Evolutionary conservation across 1,140 invertebrate species (phyloP).

Genomic region (Venturia canescens): DNA sequence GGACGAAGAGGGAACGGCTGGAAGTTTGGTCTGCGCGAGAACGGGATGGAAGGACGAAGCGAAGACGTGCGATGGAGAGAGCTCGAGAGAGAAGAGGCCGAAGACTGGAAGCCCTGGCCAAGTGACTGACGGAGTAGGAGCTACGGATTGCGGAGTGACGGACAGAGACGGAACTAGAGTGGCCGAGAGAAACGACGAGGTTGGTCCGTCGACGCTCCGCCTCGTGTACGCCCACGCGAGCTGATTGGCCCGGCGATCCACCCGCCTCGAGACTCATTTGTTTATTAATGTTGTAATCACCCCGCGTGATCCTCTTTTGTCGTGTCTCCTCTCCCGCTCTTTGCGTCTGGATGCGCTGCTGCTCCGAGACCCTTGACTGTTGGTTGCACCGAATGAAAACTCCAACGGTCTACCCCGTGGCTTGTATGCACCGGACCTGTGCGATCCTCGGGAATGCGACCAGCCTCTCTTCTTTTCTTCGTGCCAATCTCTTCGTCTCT

Average conservation of each 20-base stretch:
- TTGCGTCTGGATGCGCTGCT: slow-evolving; percentile 46
- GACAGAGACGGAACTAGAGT: slow-evolving; percentile 20
- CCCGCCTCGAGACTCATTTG: slow-evolving; percentile 76
- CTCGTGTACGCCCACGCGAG: slow-evolving; percentile 68
- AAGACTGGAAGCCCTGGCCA: slow-evolving; percentile 30
- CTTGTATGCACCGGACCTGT: slow-evolving; percentile 24
- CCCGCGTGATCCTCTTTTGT: slow-evolving; percentile 74
- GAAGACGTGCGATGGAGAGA: slow-evolving; percentile 29
- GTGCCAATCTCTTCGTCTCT: slow-evolving; percentile 38
- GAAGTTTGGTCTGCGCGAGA: neutral
- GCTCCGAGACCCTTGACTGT: slow-evolving; percentile 28
- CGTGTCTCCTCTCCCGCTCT: slow-evolving; percentile 61
- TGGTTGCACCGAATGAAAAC: slow-evolving; percentile 51
- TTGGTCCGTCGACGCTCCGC: slow-evolving; percentile 71
- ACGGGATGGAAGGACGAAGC: slow-evolving; percentile 9
- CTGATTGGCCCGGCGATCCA: slow-evolving; percentile 71
- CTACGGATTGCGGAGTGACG: neutral
- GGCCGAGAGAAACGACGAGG: slow-evolving; percentile 59
- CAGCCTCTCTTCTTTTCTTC: slow-evolving; percentile 49
- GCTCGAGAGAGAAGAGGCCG: slow-evolving; percentile 49
- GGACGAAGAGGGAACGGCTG: neutral
- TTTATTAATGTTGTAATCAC: slow-evolving; percentile 78
- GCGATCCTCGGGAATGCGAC: slow-evolving; percentile 54
- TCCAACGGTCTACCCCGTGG: slow-evolving; percentile 47
- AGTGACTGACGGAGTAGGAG: slow-evolving; percentile 10